These are phyloP conservation scores for Formica aserva DNA, from an alignment of 2,888 invertebrate genomes.

Conservation along the genomic window DNA sequence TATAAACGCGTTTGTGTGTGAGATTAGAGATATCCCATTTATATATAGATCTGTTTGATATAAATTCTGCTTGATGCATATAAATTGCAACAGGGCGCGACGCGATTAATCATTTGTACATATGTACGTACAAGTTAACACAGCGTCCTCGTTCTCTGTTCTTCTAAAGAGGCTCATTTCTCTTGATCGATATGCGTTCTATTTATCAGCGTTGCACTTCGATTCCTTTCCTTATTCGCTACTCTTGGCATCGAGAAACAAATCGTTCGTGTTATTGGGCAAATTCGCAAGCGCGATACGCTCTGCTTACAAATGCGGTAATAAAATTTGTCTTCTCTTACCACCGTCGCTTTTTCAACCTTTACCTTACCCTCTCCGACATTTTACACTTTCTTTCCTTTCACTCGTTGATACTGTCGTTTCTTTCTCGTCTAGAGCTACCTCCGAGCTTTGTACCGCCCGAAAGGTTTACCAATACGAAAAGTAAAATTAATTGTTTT, in stretches of 20 bases:
- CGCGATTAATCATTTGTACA: neutral
- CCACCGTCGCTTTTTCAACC: conserved; percentile 26
- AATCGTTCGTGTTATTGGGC: conserved; percentile 74
- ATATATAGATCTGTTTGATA: neutral
- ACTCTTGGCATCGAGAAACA: conserved; percentile 45
- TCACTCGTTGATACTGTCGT: neutral
- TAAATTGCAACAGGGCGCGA: neutral
- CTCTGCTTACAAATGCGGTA: conserved; percentile 62
- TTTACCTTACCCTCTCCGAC: neutral
- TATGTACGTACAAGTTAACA: conserved; percentile 3
- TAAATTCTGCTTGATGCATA: neutral
- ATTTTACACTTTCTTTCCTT: neutral
- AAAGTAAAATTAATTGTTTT: conserved; percentile 46
- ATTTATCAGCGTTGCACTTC: conserved; percentile 31
- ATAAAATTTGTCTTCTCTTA: conserved; percentile 69
- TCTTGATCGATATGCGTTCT: conserved; percentile 27
- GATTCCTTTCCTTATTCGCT: conserved; percentile 20
- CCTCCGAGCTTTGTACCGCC: neutral
- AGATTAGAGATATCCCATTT: neutral
- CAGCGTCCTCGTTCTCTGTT: neutral
- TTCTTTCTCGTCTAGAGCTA: neutral
- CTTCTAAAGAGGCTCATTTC: conserved; percentile 10
- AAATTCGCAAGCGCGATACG: conserved; percentile 69
- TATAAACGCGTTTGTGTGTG: neutral
- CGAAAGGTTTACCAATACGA: conserved; percentile 34